These are phyloP conservation scores for Philotrypesis tridentata DNA, from an alignment of 1,140 invertebrate species.

Conservation along the genomic window DNA sequence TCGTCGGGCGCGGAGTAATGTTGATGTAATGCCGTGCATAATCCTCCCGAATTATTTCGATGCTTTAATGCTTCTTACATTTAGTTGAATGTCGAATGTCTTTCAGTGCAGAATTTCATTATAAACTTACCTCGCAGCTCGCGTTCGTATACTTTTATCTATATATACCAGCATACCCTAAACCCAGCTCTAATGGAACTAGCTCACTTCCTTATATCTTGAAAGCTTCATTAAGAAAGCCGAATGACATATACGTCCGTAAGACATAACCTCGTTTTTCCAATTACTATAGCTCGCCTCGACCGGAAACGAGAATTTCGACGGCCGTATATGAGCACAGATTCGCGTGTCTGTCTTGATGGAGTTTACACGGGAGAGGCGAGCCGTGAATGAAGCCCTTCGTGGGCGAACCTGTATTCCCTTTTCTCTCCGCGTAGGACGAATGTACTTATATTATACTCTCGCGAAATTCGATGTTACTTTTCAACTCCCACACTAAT, in stretches of 20 bases:
- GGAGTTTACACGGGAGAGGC: background rate
- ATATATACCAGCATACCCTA: too few species aligned
- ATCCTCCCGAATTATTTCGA: background rate
- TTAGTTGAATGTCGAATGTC: too few species aligned
- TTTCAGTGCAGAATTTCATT: too few species aligned
- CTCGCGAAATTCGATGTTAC: background rate
- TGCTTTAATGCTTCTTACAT: too few species aligned
- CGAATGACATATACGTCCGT: background rate
- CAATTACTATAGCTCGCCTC: background rate
- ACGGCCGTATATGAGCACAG: background rate
- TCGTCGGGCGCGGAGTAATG: slow-evolving; percentile 5
- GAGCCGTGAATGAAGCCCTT: background rate
- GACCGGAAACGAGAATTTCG: background rate
- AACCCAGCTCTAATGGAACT: too few species aligned
- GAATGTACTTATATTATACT: background rate
- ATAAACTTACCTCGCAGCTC: too few species aligned
- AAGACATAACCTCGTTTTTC: background rate
- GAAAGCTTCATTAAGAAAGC: background rate
- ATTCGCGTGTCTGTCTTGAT: background rate
- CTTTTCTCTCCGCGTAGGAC: background rate
- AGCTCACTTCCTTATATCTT: background rate
- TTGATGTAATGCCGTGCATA: background rate
- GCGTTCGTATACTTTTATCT: too few species aligned
- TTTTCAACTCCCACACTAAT: background rate
- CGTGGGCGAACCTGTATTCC: slow-evolving; percentile 27